phyloP scores from a whole-genome alignment of 2,888 invertebrate species.

The Rhagonycha fulva region DNA sequence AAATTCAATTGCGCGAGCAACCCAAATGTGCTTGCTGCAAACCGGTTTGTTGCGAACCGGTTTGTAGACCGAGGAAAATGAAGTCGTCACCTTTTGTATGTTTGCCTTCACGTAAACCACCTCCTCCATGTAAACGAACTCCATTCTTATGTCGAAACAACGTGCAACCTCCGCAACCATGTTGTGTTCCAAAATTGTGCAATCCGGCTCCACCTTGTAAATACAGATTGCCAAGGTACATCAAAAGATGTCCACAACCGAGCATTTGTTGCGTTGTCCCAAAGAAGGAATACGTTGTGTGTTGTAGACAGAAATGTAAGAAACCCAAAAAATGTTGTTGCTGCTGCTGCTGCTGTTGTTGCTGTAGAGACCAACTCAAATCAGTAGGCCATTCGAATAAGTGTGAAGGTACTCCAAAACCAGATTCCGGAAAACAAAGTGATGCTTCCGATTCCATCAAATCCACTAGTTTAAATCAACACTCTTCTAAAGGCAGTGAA shows the following conservation, averaged over 20 bases:
- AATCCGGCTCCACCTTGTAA: not conserved
- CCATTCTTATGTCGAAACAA: not conserved
- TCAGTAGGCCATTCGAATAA: not conserved
- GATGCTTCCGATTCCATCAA: not conserved
- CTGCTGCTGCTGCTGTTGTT: constrained; percentile 2
- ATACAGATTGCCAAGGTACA: not conserved
- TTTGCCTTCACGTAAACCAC: not conserved
- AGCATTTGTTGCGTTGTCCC: not conserved
- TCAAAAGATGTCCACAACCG: not conserved
- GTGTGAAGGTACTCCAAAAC: not conserved
- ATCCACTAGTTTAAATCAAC: not conserved
- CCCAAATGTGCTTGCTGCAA: not conserved
- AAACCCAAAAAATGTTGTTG: not conserved
- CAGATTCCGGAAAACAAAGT: not conserved
- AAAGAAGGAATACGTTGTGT: not conserved
- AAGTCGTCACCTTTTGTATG: not conserved
- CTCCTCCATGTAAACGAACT: not conserved
- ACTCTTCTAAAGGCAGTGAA: not conserved
- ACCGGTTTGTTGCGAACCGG: not conserved
- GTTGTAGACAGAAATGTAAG: not conserved
- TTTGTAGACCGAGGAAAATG: not conserved
- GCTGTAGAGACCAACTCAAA: not conserved
- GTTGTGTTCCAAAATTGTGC: not conserved
- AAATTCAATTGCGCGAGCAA: not conserved
- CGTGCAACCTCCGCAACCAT: not conserved